Base-by-base conservation (phyloP, 2,113 vertebrate species). In the Phycodurus eques region DNA sequence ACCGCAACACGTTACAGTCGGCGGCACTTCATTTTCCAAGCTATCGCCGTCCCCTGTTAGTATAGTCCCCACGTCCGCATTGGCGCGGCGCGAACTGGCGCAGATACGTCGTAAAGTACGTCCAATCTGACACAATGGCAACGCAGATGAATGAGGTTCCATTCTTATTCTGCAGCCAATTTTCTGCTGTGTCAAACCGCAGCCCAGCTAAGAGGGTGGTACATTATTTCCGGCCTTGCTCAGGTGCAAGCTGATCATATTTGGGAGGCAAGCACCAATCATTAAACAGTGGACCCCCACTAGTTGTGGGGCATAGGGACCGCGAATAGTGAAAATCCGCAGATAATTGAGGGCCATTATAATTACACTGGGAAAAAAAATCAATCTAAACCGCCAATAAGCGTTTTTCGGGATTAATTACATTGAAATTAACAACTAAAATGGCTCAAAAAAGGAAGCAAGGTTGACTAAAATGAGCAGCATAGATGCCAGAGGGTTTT, bases 181-280 rank as follows among this genome's bases (percentile, higher is more conserved):
- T 79, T 87, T 87, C 71, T 83, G 84, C 79, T 68, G 82, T 80
- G 88, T 89, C 86, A 87, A 87, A 80, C 85, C 59, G 81, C 78
- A 5, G 72, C 70, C 79, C 79, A 77, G 79, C 73, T 80, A 75
- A 78, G 77, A 84, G 75, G 83, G 56, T 79, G 87, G 88, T 82
- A 86, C 86, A 89, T 92, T 92, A 91, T 89, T 88, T 87, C 84
- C 81, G 81, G 76, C 80, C 85, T 17, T 82, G 90, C 83, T 90
- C 85, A 78, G 79, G 83, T 84, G 73, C 85, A 82, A 85, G 67
- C 85, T 92, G 92, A 93, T 92, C 90, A 91, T 91, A 90, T 91
- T 92, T 92, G 82, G 83, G 84, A 91, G 91, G 90, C 90, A 88
- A 90, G 88, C 78, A 81, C 77, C 82, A 85, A 91, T 92, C 89